phyloP scores from a whole-genome alignment of 2,113 vertebrate species.

The Pseudopipra pipra region DNA sequence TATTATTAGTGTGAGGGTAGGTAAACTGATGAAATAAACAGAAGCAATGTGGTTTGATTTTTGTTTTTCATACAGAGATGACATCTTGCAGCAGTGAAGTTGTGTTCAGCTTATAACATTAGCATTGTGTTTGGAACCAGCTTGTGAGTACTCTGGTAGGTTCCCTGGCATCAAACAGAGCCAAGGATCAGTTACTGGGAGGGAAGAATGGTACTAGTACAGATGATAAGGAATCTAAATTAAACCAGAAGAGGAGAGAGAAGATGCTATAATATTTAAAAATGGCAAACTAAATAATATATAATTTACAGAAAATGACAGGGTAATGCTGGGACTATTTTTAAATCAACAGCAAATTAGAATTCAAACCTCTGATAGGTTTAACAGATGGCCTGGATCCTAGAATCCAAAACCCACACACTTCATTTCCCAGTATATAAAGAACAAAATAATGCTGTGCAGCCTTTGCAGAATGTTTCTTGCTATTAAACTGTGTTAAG shows the following conservation, averaged over 20 bases:
- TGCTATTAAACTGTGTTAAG: constrained; percentile 49
- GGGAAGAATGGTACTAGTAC: constrained; percentile 22
- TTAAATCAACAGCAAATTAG: constrained; percentile 74
- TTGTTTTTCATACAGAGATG: not conserved
- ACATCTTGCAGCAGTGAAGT: not conserved
- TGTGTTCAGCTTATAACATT: not conserved
- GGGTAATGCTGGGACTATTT: constrained; percentile 73
- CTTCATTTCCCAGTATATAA: constrained; percentile 64
- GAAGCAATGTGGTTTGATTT: not conserved
- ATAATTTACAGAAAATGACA: constrained; percentile 76
- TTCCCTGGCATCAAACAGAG: not conserved
- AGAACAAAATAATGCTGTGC: constrained; percentile 60
- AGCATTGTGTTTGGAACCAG: not conserved
- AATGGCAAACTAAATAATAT: constrained; percentile 75
- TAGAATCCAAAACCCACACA: constrained; percentile 72
- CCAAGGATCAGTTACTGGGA: constrained; percentile 11
- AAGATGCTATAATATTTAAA: constrained; percentile 66
- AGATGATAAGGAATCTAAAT: constrained; percentile 72
- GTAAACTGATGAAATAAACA: not conserved
- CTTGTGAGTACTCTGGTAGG: not conserved
- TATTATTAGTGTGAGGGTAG: not conserved
- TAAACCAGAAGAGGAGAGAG: constrained; percentile 56
- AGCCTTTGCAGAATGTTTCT: constrained; percentile 51
- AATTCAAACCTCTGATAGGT: constrained; percentile 74
- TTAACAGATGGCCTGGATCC: constrained; percentile 73